These are phyloP conservation scores for Pasiphila rectangulata DNA, from an alignment of 2,888 invertebrate species.

Conservation along the genomic window DNA sequence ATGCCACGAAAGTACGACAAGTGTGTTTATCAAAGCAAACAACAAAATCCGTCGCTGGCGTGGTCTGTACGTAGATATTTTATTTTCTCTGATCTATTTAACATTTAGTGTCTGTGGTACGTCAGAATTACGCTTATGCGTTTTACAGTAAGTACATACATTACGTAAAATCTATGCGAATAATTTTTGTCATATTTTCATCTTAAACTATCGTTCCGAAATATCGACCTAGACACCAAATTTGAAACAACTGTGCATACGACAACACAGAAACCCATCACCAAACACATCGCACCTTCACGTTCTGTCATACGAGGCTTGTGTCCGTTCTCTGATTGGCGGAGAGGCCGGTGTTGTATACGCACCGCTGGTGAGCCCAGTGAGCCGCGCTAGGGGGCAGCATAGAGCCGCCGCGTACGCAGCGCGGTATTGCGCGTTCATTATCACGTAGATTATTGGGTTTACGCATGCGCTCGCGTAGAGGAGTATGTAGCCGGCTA, in stretches of 20 bases:
- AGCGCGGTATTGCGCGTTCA: conserved; percentile 95
- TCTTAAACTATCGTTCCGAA: no score
- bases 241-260: not conserved
- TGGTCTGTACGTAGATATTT: no score
- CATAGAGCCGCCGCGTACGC: conserved; percentile 91
- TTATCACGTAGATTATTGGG: conserved; percentile 96
- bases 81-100: no score
- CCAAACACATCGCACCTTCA: conserved; percentile 58
- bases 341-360: conserved; percentile 67
- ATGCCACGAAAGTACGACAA: no score
- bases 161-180: no score
- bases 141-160: no score
- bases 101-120: no score
- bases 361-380: conserved; percentile 83
- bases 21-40: no score
- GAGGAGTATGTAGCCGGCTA: conserved; percentile 91
- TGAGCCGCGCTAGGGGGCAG: conserved; percentile 81
- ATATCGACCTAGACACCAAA: no score
- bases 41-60: no score
- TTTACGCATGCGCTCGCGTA: conserved; percentile 95
- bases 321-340: conserved; percentile 58
- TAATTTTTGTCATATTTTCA: no score
- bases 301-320: conserved; percentile 65
- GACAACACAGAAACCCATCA: conserved; percentile 29
- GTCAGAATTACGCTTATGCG: no score